A percentile compares a stretch with the other conserved stretches of the same genome.
Evolutionary conservation across 2,888 invertebrate species (phyloP).

Genomic region (Gari tellinella): DNA sequence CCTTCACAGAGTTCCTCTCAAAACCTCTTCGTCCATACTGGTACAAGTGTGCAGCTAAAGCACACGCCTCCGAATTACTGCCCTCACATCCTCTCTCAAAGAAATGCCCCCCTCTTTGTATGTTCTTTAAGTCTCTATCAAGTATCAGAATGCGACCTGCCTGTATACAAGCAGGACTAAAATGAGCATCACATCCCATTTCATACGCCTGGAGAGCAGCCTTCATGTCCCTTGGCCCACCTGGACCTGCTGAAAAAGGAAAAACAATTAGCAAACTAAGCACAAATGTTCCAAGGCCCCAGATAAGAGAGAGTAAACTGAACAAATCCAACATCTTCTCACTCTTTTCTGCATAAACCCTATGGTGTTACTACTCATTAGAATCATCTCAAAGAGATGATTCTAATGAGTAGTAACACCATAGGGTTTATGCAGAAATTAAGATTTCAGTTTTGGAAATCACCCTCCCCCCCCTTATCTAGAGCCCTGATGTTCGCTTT

Average conservation of each 20-base stretch:
- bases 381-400: no score
- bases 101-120: constrained; percentile 86
- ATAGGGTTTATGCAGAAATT: no score
- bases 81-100: constrained; percentile 92
- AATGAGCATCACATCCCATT: constrained; percentile 74
- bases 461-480: no score
- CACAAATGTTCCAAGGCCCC: no score
- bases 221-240: constrained; percentile 59
- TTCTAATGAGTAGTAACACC: no score
- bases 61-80: constrained; percentile 90
- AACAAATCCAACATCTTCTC: no score
- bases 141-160: constrained; percentile 63
- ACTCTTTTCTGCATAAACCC: no score
- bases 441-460: no score
- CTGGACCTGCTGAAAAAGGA: constrained; percentile 23
- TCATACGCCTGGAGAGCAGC: constrained; percentile 65
- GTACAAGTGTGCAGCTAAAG: constrained; percentile 86
- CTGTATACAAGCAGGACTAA: constrained; percentile 71
- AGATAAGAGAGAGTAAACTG: no score
- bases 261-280: no score
- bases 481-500: no score
- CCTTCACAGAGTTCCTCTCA: constrained; percentile 89
- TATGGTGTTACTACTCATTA: no score
- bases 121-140: constrained; percentile 36
- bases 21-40: constrained; percentile 88